phyloP scores from a whole-genome alignment of 2,888 invertebrate species.

The Idaea biselata region DNA sequence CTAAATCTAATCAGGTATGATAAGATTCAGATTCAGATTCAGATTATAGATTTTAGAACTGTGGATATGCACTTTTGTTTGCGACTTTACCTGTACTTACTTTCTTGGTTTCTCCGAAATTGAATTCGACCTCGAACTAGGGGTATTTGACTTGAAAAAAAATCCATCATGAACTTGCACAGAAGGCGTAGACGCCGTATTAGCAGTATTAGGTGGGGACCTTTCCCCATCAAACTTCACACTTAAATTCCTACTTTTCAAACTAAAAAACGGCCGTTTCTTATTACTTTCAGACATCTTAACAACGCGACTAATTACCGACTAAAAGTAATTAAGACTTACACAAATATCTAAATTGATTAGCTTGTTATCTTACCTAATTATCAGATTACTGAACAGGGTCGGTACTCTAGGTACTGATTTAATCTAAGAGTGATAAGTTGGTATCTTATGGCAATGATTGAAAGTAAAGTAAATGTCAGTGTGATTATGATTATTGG shows the following conservation, averaged over 20 bases:
- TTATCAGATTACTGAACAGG: background rate
- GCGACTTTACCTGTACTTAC: slow-evolving; percentile 40
- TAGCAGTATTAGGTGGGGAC: slow-evolving; percentile 6
- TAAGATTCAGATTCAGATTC: too few species aligned
- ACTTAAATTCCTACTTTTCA: slow-evolving; percentile 60
- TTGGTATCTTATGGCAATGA: background rate
- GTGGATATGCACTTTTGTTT: slow-evolving; percentile 27
- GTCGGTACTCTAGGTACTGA: background rate
- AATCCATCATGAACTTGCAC: background rate
- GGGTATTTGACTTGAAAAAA: slow-evolving; percentile 32
- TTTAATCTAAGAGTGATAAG: background rate
- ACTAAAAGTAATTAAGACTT: slow-evolving; percentile 25
- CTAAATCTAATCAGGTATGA: too few species aligned
- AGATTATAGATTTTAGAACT: too few species aligned
- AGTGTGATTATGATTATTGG: background rate
- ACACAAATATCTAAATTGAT: slow-evolving; percentile 13
- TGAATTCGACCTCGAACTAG: slow-evolving; percentile 24
- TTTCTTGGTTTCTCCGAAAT: slow-evolving; percentile 52
- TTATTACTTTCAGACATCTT: slow-evolving; percentile 69
- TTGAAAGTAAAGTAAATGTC: background rate
- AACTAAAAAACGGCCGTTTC: slow-evolving; percentile 55
- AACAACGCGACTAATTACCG: slow-evolving; percentile 29
- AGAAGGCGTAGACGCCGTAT: background rate
- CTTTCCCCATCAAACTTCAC: slow-evolving; percentile 31
- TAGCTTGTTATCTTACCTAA: slow-evolving; percentile 23